A percentile compares a stretch with the other conserved stretches of the same genome.
These are phyloP conservation scores for Andrena trimmerana DNA, from an alignment of 2,888 invertebrate species.

Conservation along the genomic window DNA sequence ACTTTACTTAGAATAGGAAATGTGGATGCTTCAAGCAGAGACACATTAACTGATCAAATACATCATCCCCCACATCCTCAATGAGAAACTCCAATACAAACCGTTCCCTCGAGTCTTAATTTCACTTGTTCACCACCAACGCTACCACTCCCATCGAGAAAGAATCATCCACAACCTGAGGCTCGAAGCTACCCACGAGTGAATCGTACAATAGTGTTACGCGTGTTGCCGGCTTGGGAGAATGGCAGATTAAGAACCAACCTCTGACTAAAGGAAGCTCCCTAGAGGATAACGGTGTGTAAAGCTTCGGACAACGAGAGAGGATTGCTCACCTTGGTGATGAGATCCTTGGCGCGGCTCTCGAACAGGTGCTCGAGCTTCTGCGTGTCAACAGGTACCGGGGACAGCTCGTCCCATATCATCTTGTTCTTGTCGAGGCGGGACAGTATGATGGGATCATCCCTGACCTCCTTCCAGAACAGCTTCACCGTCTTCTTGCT, in stretches of 20 bases:
- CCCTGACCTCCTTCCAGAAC: slow-evolving; percentile 98
- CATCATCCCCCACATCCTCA: too few species aligned
- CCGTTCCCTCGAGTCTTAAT: too few species aligned
- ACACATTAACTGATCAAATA: too few species aligned
- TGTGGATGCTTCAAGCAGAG: too few species aligned
- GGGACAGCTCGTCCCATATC: slow-evolving; percentile 96
- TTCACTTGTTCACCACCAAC: too few species aligned
- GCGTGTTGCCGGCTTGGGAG: not conserved
- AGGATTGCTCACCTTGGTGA: slow-evolving; percentile 92
- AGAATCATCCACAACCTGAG: not conserved
- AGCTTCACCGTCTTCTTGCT: slow-evolving; percentile 98
- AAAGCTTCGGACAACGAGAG: slow-evolving; percentile 15
- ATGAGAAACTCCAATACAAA: too few species aligned
- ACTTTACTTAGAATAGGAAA: too few species aligned
- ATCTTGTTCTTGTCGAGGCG: slow-evolving; percentile 87
- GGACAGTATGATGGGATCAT: slow-evolving; percentile 89
- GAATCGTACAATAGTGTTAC: not conserved
- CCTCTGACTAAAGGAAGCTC: slow-evolving; percentile 18
- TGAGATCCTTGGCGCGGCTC: slow-evolving; percentile 97
- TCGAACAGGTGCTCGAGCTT: slow-evolving; percentile 99
- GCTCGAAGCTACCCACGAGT: not conserved
- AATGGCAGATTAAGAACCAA: not conserved
- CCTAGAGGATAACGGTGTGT: not conserved
- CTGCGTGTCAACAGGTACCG: slow-evolving; percentile 94
- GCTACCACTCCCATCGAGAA: too few species aligned